Evolutionary conservation across 2,797 vertebrate genomes (phyloP).

Genomic region (Coluber constrictor): DNA sequence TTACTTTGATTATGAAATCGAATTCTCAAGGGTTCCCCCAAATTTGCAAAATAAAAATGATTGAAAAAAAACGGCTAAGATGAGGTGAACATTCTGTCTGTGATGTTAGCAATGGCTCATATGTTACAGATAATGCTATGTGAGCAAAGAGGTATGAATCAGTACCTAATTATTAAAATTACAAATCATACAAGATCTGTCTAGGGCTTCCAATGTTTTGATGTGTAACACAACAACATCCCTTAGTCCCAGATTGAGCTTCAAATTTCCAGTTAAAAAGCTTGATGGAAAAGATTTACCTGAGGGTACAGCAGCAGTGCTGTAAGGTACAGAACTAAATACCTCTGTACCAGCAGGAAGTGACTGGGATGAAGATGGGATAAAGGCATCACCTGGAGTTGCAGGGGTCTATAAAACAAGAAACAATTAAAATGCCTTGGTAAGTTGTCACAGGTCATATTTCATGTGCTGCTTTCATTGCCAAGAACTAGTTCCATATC

Average conservation of each 20-base stretch:
- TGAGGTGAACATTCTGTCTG: not conserved
- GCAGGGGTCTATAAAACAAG: constrained; percentile 84
- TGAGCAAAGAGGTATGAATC: not conserved
- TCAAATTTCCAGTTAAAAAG: not conserved
- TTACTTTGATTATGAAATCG: not conserved
- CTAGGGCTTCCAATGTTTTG: not conserved
- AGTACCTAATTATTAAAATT: not conserved
- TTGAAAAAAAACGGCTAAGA: not conserved
- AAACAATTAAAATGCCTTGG: constrained; percentile 23
- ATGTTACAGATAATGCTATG: not conserved
- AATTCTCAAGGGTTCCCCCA: not conserved
- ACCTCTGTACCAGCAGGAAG: constrained; percentile 85
- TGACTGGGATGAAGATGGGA: constrained; percentile 87
- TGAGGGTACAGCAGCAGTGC: constrained; percentile 97
- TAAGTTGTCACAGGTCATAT: fast-evolving
- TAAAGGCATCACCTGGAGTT: constrained; percentile 95
- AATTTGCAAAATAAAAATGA: not conserved
- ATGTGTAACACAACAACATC: constrained; percentile 2
- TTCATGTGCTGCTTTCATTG: constrained; percentile 12
- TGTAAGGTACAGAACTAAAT: constrained; percentile 87
- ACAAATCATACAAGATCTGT: not conserved
- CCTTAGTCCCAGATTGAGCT: not conserved
- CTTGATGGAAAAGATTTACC: constrained; percentile 71
- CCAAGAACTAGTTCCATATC: constrained; percentile 4
- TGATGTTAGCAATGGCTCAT: not conserved